Conservation (phyloP, 1,140 invertebrate species). For the Holcopasites calliopsidis region DNA sequence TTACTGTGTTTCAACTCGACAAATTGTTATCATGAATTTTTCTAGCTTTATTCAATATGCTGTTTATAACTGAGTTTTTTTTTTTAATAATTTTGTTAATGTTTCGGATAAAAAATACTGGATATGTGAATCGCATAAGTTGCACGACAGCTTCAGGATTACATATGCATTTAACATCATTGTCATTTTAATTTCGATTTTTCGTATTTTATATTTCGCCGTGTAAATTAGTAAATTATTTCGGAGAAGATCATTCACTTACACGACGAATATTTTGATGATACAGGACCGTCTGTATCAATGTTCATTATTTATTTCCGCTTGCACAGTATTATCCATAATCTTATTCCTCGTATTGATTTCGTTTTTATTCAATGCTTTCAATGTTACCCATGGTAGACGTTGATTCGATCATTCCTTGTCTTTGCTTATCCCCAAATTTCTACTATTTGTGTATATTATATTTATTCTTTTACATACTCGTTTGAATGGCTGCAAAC, state of each 20-base stretch:
- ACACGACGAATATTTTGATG: neutral
- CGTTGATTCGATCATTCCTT: too few relatives aligned
- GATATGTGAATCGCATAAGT: conserved; percentile 26
- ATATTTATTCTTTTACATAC: neutral
- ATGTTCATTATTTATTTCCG: conserved; percentile 24
- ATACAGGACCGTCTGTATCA: neutral
- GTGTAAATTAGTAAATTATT: too few relatives aligned
- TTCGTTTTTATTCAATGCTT: conserved; percentile 23
- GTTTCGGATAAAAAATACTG: neutral
- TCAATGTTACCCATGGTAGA: neutral
- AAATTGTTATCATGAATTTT: conserved; percentile 43
- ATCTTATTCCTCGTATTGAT: conserved; percentile 16
- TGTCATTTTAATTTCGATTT: conserved; percentile 6
- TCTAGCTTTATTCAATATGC: conserved; percentile 48
- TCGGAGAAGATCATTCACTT: too few relatives aligned
- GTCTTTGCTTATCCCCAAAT: too few relatives aligned
- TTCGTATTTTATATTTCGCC: neutral
- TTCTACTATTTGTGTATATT: neutral
- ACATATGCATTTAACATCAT: conserved; percentile 13
- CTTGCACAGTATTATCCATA: conserved; percentile 6
- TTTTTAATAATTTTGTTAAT: conserved; percentile 23
- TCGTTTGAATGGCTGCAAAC: conserved; percentile 11
- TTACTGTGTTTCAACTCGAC: conserved; percentile 50
- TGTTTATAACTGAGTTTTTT: conserved; percentile 43
- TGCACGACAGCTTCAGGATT: conserved; percentile 43